Conservation (phyloP, 1,140 invertebrate species). For the Hyposmocoma kahamanoa region DNA sequence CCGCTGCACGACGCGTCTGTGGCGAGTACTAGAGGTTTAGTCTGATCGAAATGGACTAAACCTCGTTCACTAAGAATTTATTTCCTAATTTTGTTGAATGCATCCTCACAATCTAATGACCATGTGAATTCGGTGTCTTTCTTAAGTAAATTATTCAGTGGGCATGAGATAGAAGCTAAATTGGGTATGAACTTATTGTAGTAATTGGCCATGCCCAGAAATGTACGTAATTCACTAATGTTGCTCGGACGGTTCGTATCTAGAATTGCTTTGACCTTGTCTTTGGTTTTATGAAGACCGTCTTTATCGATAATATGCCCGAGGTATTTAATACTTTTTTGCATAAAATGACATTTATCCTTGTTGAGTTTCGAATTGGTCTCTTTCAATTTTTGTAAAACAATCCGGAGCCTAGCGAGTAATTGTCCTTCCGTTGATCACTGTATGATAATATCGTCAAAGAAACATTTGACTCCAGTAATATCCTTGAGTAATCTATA, state of each 20-base stretch:
- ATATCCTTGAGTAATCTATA: too few species aligned
- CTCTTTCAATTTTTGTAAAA: background rate
- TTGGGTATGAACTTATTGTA: background rate
- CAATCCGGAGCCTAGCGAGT: background rate
- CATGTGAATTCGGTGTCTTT: background rate
- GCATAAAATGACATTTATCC: background rate
- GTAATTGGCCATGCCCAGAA: background rate
- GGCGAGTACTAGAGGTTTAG: background rate
- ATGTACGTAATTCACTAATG: background rate
- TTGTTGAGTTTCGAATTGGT: background rate
- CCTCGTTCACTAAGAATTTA: background rate
- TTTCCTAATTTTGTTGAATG: background rate
- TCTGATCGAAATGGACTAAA: background rate
- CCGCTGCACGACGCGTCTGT: background rate
- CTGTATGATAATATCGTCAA: slow-evolving; percentile 13
- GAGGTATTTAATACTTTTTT: background rate
- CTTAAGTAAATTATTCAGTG: background rate
- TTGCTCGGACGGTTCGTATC: background rate
- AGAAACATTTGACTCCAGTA: too few species aligned
- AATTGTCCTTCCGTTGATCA: background rate
- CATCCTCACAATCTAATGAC: background rate
- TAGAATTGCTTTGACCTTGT: background rate
- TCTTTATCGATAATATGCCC: background rate
- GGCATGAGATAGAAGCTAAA: background rate
- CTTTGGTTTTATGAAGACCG: background rate